phyloP scores from a whole-genome alignment of 2,113 vertebrate genomes.

The Dicaeum eximium region DNA sequence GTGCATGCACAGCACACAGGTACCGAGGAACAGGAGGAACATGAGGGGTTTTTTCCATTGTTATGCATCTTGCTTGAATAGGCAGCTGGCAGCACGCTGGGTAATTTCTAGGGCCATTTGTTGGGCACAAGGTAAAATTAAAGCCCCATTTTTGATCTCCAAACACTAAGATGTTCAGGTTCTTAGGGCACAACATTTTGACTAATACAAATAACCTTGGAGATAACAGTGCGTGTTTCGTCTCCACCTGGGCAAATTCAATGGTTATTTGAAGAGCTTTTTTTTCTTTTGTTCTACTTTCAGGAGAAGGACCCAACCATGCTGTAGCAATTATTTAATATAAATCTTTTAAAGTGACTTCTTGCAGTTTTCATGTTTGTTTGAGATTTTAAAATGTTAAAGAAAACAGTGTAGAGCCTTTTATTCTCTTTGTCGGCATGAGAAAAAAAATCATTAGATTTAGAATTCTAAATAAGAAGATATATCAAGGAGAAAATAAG shows the following conservation, averaged over 20 bases:
- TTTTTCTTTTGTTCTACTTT: background rate
- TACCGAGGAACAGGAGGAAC: background rate
- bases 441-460: conserved; percentile 1
- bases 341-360: background rate
- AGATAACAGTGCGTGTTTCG: background rate
- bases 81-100: background rate
- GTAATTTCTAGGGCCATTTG: background rate
- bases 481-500: background rate
- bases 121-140: background rate
- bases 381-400: background rate
- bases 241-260: background rate
- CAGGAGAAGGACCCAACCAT: background rate
- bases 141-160: background rate
- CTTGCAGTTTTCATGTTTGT: background rate
- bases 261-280: background rate
- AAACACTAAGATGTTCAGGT: background rate
- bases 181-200: background rate
- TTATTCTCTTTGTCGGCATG: background rate
- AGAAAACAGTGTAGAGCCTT: background rate
- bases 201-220: background rate
- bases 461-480: background rate
- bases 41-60: background rate
- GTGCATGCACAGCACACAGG: background rate
- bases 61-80: background rate
- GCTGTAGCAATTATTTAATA: background rate